Conservation (phyloP, 2,113 vertebrate species). For the Tupaia chinensis region DNA sequence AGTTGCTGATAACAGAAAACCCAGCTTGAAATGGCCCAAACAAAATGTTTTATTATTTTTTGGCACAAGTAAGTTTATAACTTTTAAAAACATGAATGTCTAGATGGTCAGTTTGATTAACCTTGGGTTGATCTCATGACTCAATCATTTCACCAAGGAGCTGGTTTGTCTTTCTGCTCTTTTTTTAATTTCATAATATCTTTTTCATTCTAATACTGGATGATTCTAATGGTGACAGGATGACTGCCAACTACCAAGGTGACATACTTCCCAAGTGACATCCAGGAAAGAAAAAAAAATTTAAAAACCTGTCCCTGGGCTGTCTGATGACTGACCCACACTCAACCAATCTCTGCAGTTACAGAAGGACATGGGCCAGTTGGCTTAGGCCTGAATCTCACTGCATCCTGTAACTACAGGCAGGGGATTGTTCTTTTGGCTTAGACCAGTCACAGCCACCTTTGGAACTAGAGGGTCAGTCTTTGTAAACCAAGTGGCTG, state of each 20-base stretch:
- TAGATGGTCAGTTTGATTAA: neutral
- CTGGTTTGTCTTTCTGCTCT: constrained; percentile 9
- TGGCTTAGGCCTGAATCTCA: neutral
- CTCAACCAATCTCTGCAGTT: neutral
- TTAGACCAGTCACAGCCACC: neutral
- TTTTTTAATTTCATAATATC: neutral
- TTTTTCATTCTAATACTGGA: neutral
- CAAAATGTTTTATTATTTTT: neutral
- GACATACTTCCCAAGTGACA: neutral
- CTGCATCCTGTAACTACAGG: neutral
- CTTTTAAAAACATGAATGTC: neutral
- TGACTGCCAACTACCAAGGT: neutral
- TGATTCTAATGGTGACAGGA: neutral
- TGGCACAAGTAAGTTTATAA: neutral
- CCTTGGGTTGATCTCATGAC: neutral
- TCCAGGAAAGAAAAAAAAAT: neutral
- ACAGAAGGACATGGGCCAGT: neutral
- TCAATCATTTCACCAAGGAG: neutral
- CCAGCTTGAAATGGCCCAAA: neutral
- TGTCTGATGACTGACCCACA: neutral
- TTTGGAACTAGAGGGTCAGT: neutral
- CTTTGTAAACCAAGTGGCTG: neutral
- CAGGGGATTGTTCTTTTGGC: neutral
- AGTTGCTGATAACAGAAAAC: neutral
- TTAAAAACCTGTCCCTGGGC: neutral